Evolutionary conservation across 2,888 invertebrate species (phyloP).

Genomic region (Flexamia atlantica): DNA sequence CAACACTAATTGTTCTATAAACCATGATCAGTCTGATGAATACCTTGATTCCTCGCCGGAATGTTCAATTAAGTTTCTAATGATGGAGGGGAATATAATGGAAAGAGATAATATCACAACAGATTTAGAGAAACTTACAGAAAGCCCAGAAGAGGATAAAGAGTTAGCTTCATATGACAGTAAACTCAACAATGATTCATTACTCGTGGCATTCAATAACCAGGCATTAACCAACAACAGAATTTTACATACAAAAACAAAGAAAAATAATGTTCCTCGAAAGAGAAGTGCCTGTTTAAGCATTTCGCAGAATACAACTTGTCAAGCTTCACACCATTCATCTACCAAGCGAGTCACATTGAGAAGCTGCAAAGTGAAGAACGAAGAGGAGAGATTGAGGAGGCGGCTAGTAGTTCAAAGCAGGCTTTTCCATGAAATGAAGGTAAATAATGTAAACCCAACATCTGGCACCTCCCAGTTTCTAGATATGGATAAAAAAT

Average conservation of each 20-base stretch:
- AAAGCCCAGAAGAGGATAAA: neutral
- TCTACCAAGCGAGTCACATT: constrained; percentile 6
- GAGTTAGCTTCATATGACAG: neutral
- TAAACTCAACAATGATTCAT: neutral
- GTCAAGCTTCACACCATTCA: neutral
- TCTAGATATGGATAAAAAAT: constrained; percentile 1
- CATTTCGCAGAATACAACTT: neutral
- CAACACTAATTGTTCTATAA: neutral
- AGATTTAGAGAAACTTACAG: neutral
- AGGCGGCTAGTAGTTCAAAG: neutral
- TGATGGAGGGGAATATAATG: neutral
- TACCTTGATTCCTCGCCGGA: neutral
- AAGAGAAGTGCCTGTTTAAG: neutral
- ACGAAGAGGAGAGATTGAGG: constrained; percentile 22
- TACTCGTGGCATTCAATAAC: no score
- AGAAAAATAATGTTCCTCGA: neutral
- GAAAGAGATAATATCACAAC: neutral
- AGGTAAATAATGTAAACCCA: neutral
- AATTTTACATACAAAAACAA: neutral
- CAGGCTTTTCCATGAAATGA: neutral
- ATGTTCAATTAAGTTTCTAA: constrained; percentile 11
- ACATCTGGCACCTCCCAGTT: neutral
- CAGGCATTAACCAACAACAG: neutral
- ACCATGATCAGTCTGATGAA: neutral
- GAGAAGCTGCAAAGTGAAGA: constrained; percentile 34